Conservation (phyloP, 1,140 invertebrate species). For the Dreissena rostriformis region DNA sequence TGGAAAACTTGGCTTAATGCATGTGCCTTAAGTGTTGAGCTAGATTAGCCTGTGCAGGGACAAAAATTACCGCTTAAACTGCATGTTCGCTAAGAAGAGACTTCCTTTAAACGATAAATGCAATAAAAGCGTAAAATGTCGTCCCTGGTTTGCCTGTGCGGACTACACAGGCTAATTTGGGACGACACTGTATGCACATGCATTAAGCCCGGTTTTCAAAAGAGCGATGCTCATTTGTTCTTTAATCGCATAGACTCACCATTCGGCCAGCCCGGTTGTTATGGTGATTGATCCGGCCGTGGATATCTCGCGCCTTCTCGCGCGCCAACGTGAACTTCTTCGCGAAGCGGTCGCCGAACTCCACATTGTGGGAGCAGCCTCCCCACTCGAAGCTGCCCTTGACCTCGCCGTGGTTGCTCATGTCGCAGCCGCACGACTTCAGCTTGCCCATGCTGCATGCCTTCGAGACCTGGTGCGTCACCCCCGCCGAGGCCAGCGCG, state of each 20-base stretch:
- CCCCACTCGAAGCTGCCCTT: conserved; percentile 96
- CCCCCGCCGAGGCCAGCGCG: conserved; percentile 90
- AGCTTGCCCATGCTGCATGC: conserved; percentile 93
- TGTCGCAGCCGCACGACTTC: conserved; percentile 90
- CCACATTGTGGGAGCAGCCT: conserved; percentile 97
- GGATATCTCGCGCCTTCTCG: conserved; percentile 86
- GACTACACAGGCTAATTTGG: too few species aligned
- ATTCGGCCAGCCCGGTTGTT: conserved; percentile 86
- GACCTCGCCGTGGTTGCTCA: conserved; percentile 83
- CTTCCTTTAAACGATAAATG: too few species aligned
- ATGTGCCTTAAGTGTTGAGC: too few species aligned
- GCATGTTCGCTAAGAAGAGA: too few species aligned
- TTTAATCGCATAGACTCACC: conserved; percentile 77
- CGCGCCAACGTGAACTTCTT: conserved; percentile 94
- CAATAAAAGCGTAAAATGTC: too few species aligned
- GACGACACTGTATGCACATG: too few species aligned
- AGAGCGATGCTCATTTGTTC: too few species aligned
- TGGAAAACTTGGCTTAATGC: too few species aligned
- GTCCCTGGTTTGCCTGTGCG: too few species aligned
- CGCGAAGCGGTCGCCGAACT: conserved; percentile 97
- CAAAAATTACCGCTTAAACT: too few species aligned
- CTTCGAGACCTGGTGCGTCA: conserved; percentile 91
- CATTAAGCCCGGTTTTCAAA: too few species aligned
- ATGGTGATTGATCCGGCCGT: conserved; percentile 88
- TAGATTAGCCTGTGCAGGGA: too few species aligned